phyloP scores from a whole-genome alignment of 2,797 vertebrate species.

The Danionella dracula region DNA sequence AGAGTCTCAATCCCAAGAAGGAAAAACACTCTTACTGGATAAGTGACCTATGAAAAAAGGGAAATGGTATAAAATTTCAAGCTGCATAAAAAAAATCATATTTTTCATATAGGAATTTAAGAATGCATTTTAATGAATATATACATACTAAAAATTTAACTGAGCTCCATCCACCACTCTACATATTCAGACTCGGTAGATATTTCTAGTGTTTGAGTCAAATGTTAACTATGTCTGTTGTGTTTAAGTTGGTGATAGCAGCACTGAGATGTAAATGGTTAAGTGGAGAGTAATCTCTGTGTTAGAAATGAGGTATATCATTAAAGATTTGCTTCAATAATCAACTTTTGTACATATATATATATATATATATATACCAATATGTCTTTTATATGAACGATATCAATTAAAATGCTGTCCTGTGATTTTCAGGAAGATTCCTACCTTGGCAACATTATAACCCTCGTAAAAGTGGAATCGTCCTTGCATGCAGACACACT shows the following conservation, averaged over 20 bases:
- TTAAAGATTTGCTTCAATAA: neutral
- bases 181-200: too few species aligned
- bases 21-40: conserved; percentile 77
- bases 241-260: neutral
- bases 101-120: neutral
- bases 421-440: too few species aligned
- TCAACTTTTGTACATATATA: neutral
- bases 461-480: conserved; percentile 82
- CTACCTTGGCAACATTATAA: conserved; percentile 66
- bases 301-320: conserved; percentile 19
- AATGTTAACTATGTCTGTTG: conserved; percentile 22
- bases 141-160: too few species aligned
- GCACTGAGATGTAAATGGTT: conserved; percentile 18
- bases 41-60: conserved; percentile 67
- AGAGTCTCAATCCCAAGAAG: conserved; percentile 74
- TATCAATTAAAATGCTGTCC: too few species aligned
- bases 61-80: neutral
- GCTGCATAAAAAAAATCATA: neutral
- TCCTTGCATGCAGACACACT: conserved; percentile 81
- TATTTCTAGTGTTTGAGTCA: neutral
- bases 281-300: conserved; percentile 9
- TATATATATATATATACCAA: too few species aligned
- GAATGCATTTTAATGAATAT: too few species aligned
- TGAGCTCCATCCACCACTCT: too few species aligned
- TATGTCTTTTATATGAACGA: too few species aligned